Evolutionary conservation across 2,888 invertebrate species (phyloP).

Genomic region (Allygus modestus): DNA sequence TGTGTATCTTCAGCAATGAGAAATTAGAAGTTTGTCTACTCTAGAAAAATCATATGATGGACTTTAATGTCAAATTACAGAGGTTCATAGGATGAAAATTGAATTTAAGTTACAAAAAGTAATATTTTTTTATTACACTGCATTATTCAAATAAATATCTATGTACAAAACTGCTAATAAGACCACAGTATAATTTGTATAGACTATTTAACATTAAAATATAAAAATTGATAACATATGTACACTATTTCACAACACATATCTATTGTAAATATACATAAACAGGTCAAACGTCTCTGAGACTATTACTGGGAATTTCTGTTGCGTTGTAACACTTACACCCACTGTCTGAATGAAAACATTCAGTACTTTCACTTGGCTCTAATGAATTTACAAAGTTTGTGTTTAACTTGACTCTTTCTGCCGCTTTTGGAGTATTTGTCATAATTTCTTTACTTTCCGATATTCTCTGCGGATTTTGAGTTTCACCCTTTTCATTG

Average conservation of each 20-base stretch:
- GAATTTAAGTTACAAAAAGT: background rate
- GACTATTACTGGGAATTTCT: slow-evolving; percentile 28
- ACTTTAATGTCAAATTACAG: too few species aligned
- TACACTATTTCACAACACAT: slow-evolving; percentile 39
- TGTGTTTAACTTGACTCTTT: slow-evolving; percentile 41
- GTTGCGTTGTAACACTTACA: slow-evolving; percentile 41
- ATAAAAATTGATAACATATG: slow-evolving; percentile 45
- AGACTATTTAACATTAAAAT: slow-evolving; percentile 51
- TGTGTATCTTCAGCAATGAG: too few species aligned
- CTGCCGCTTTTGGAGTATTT: slow-evolving; percentile 47
- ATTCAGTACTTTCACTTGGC: slow-evolving; percentile 24
- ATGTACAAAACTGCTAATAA: slow-evolving; percentile 47
- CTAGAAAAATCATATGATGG: too few species aligned
- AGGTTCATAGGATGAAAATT: background rate
- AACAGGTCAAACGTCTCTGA: slow-evolving; percentile 52
- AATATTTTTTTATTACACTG: slow-evolving; percentile 21
- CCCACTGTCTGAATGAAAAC: slow-evolving; percentile 45
- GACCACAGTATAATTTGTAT: slow-evolving; percentile 8
- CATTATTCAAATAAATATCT: slow-evolving; percentile 41
- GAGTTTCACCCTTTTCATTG: slow-evolving; percentile 19
- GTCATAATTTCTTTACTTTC: slow-evolving; percentile 49
- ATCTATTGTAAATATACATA: slow-evolving; percentile 35
- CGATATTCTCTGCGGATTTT: slow-evolving; percentile 15
- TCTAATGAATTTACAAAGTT: slow-evolving; percentile 55
- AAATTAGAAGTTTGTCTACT: too few species aligned